phyloP scores from a whole-genome alignment of 2,113 vertebrate genomes.

The Plotosus lineatus region DNA sequence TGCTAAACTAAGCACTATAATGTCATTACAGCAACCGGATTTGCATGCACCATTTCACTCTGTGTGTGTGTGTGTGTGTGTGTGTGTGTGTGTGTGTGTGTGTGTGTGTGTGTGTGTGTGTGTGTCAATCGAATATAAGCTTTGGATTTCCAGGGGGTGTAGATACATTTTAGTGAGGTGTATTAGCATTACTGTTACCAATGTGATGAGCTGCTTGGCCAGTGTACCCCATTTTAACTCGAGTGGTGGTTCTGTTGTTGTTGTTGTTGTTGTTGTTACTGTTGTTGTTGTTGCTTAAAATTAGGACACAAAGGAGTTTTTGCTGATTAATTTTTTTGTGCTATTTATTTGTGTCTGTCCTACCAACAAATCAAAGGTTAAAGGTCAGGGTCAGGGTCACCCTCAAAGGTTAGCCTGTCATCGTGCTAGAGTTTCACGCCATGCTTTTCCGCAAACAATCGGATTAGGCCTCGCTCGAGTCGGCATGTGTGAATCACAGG shows the following conservation, averaged over 20 bases:
- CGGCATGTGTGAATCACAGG: conserved; percentile 18
- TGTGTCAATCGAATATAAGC: neutral
- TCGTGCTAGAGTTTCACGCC: neutral
- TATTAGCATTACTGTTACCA: neutral
- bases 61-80: conserved; percentile 9
- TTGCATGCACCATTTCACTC: neutral
- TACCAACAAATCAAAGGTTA: neutral
- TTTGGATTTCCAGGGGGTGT: neutral
- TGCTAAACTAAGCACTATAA: conserved; percentile 31
- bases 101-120: neutral
- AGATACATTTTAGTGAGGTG: neutral
- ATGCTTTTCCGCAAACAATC: conserved; percentile 2
- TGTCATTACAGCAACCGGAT: conserved; percentile 20
- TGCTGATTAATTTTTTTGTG: neutral
- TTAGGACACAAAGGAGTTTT: neutral
- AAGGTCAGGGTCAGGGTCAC: conserved; percentile 35
- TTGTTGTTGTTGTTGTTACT: neutral
- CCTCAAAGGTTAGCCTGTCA: neutral
- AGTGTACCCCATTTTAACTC: too few relatives aligned
- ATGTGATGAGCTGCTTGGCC: neutral
- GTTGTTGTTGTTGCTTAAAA: neutral
- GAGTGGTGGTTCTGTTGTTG: neutral
- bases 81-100: conserved; percentile 2
- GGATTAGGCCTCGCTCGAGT: conserved; percentile 12
- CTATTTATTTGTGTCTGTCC: neutral